Conservation (phyloP, 2,888 invertebrate genomes). For the Alloplasta piceator region DNA sequence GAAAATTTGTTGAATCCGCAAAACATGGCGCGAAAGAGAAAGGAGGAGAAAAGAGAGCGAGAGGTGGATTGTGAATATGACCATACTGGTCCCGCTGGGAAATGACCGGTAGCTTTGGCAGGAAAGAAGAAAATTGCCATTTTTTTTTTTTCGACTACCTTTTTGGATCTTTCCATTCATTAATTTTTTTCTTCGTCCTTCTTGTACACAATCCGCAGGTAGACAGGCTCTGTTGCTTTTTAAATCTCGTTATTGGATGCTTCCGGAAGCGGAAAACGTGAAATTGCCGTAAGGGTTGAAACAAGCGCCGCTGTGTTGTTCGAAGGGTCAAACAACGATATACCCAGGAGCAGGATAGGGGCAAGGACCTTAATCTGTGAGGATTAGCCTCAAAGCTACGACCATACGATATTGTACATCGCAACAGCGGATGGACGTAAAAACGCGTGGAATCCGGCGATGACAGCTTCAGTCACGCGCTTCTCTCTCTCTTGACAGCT, state of each 20-base stretch:
- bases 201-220: conserved; percentile 66
- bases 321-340: background rate
- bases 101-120: conserved; percentile 68
- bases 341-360: conserved; percentile 22
- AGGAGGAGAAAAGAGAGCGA: conserved; percentile 24
- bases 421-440: conserved; percentile 19
- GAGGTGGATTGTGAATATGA: conserved; percentile 17
- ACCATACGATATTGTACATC: conserved; percentile 35
- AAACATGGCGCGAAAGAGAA: conserved; percentile 32
- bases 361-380: conserved; percentile 71
- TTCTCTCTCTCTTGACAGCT: conserved; percentile 30
- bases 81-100: conserved; percentile 65
- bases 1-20: conserved; percentile 73
- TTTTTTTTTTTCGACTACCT: conserved; percentile 49
- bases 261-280: conserved; percentile 70
- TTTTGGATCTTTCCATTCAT: conserved; percentile 49
- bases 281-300: conserved; percentile 70
- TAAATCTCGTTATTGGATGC: conserved; percentile 78
- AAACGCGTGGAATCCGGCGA: conserved; percentile 41
- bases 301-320: conserved; percentile 12
- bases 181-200: conserved; percentile 62
- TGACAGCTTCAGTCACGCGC: conserved; percentile 52
- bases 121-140: conserved; percentile 73
- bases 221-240: conserved; percentile 70
- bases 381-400: conserved; percentile 72